Percentiles rank a stretch among this genome's conserved stretches.
Evolutionary conservation across 2,113 vertebrate species (phyloP).

Genomic region (Festucalex cinctus): DNA sequence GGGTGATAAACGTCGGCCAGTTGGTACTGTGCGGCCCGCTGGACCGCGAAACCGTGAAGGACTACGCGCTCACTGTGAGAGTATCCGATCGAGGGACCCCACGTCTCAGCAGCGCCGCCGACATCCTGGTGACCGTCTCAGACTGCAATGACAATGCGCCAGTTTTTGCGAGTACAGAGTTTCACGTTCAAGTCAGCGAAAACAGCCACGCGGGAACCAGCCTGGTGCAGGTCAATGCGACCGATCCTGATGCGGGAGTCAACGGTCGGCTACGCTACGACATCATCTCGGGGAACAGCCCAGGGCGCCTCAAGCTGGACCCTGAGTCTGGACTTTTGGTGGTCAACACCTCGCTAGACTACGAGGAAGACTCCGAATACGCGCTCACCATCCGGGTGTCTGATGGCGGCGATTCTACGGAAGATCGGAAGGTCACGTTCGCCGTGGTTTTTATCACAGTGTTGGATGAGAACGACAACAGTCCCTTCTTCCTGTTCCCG

Average conservation of each 20-base stretch:
- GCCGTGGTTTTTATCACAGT: constrained; percentile 74
- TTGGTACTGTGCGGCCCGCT: constrained; percentile 78
- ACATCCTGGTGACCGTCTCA: constrained; percentile 76
- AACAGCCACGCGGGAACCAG: constrained; percentile 70
- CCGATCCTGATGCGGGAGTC: constrained; percentile 75
- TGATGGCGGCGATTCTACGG: constrained; percentile 65
- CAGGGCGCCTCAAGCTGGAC: constrained; percentile 76
- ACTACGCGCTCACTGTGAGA: constrained; percentile 75
- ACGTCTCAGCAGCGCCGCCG: constrained; percentile 75
- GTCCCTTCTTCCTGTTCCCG: constrained; percentile 81
- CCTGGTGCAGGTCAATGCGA: constrained; percentile 76
- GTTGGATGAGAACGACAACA: constrained; percentile 88
- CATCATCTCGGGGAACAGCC: constrained; percentile 82
- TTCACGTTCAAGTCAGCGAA: constrained; percentile 79
- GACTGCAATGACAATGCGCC: constrained; percentile 88
- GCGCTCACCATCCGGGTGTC: constrained; percentile 79
- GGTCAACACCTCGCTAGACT: constrained; percentile 79
- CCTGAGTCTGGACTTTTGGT: constrained; percentile 75
- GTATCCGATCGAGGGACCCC: constrained; percentile 78
- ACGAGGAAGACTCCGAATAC: constrained; percentile 79
- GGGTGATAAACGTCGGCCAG: constrained; percentile 64
- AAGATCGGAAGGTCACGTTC: constrained; percentile 74
- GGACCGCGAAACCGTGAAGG: constrained; percentile 76
- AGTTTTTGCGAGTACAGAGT: constrained; percentile 73
- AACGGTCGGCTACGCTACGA: constrained; percentile 77